Evolutionary conservation across 1,140 invertebrate species (phyloP).

Genomic region (Cotesia glomerata): DNA sequence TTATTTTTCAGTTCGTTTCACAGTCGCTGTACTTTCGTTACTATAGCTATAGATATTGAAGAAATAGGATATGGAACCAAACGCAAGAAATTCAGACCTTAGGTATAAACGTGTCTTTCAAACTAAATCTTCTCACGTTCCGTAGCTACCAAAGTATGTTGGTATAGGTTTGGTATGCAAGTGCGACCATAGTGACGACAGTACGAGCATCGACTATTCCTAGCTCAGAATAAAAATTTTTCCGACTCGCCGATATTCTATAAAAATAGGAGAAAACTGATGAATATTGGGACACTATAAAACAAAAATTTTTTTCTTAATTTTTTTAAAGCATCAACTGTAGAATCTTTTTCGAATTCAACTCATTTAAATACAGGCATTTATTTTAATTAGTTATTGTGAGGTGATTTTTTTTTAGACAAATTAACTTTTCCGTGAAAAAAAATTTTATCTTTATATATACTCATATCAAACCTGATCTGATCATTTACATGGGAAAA

Average conservation of each 20-base stretch:
- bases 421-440: too few species aligned
- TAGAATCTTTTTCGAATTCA: too few species aligned
- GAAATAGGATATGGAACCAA: too few species aligned
- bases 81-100: background rate
- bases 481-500: too few species aligned
- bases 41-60: background rate
- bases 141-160: background rate
- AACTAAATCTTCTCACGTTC: conserved; percentile 5
- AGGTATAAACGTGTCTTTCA: conserved; percentile 1
- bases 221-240: background rate
- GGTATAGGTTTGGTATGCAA: conserved; percentile 15
- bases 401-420: too few species aligned
- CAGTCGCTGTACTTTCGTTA: background rate
- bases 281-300: background rate
- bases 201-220: background rate
- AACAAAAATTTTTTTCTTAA: too few species aligned
- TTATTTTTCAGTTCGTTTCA: background rate
- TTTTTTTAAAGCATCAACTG: too few species aligned
- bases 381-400: too few species aligned
- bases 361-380: too few species aligned
- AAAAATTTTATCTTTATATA: too few species aligned
- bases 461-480: too few species aligned
- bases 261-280: background rate
- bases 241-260: background rate
- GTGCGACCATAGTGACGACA: background rate